Conservation (phyloP, 2,888 invertebrate genomes). For the Drosophila atripex region DNA sequence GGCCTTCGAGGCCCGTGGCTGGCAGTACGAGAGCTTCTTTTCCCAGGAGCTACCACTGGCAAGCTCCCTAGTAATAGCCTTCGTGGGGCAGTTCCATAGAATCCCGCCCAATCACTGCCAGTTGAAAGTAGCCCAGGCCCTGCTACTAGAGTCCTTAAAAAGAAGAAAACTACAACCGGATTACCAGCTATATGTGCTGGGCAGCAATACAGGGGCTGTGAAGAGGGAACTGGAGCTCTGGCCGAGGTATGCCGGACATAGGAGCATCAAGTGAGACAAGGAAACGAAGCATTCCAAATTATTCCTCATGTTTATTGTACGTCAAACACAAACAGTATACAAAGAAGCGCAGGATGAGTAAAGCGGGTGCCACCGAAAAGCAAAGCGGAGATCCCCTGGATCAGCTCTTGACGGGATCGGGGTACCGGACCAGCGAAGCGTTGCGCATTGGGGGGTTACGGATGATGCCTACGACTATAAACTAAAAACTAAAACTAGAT, state of each 20-base stretch:
- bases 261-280: conserved; percentile 33
- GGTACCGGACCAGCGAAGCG: conserved; percentile 61
- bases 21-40: conserved; percentile 82
- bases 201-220: conserved; percentile 62
- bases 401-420: conserved; percentile 27
- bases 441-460: conserved; percentile 62
- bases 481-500: conserved; percentile 41
- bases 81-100: conserved; percentile 74
- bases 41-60: conserved; percentile 55
- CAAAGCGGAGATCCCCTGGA: conserved; percentile 58
- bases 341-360: conserved; percentile 72
- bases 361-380: conserved; percentile 74
- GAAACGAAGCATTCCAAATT: conserved; percentile 1
- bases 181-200: conserved; percentile 55
- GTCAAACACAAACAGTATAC: conserved; percentile 60
- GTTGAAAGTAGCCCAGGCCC: conserved; percentile 62
- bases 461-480: conserved; percentile 66
- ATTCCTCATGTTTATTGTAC: conserved; percentile 68
- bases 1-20: conserved; percentile 85
- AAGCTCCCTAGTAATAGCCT: conserved; percentile 57
- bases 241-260: conserved; percentile 63
- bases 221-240: conserved; percentile 58
- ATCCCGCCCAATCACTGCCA: conserved; percentile 61
- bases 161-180: conserved; percentile 62
- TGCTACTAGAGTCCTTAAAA: conserved; percentile 75